phyloP scores from a whole-genome alignment of 2,113 vertebrate genomes.

The human (Homo sapiens) region DNA sequence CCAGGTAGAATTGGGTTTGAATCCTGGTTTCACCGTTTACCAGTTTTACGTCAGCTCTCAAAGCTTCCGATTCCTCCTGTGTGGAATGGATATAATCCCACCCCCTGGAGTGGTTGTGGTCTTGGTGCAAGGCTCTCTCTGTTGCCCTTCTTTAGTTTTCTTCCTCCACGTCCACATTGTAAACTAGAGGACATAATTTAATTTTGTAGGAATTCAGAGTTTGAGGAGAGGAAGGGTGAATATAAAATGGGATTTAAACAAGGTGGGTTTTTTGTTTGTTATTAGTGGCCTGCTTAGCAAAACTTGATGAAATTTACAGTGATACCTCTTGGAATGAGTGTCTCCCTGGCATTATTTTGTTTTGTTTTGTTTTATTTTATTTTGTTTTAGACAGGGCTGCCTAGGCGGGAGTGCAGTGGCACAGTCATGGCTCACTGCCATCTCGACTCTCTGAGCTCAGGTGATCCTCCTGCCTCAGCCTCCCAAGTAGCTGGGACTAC shows the following conservation, averaged over 20 bases:
- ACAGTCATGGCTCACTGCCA: not conserved
- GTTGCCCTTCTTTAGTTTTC: not conserved
- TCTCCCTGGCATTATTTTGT: not conserved
- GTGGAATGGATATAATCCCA: not conserved
- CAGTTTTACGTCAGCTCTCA: not conserved
- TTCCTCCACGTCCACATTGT: not conserved
- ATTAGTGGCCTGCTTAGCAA: not conserved
- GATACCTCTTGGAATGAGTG: not conserved
- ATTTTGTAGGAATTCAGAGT: conserved; percentile 6
- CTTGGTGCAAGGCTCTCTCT: not conserved
- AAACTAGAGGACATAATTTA: not conserved
- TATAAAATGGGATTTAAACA: not conserved
- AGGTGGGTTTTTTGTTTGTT: not conserved
- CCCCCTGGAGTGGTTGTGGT: not conserved
- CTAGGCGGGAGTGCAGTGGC: not conserved
- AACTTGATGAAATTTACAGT: not conserved
- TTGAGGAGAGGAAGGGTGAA: not conserved
- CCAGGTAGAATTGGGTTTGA: not conserved
- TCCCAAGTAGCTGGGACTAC: too few relatives aligned
- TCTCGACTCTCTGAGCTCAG: too few relatives aligned
- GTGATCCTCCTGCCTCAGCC: too few relatives aligned
- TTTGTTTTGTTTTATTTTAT: not conserved
- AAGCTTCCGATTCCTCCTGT: not conserved
- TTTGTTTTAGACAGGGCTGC: not conserved
- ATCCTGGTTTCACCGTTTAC: not conserved